These are phyloP conservation scores for Heptranchias perlo DNA, from an alignment of 2,113 vertebrate species.

Conservation along the genomic window DNA sequence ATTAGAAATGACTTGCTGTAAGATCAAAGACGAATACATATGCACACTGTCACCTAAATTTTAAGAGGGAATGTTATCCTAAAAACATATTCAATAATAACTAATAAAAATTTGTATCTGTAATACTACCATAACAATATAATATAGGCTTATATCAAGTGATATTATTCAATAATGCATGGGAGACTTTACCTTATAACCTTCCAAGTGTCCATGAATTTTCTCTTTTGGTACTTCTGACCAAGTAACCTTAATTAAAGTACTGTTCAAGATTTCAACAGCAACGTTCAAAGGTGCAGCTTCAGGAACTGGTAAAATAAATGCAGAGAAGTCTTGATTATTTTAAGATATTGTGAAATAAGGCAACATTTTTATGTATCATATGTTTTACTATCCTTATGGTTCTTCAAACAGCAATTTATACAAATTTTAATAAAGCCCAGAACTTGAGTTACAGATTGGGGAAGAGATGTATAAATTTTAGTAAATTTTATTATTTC, in stretches of 20 bases:
- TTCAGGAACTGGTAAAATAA: constrained; percentile 71
- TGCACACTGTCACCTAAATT: not conserved
- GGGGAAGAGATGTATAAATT: not conserved
- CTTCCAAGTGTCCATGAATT: constrained; percentile 81
- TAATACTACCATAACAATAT: not conserved
- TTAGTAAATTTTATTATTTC: not conserved
- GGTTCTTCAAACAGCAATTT: not conserved
- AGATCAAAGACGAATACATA: not conserved
- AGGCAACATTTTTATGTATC: not conserved
- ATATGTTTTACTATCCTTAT: too few relatives aligned
- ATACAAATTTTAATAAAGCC: not conserved
- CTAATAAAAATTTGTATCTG: not conserved
- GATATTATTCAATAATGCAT: constrained; percentile 40
- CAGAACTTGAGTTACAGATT: not conserved
- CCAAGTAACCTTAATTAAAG: constrained; percentile 78
- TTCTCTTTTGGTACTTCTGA: constrained; percentile 76
- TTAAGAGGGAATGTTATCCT: not conserved
- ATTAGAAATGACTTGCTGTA: not conserved
- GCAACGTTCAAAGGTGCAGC: constrained; percentile 70
- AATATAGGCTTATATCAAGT: not conserved
- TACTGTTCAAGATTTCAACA: constrained; percentile 77
- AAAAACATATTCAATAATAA: not conserved
- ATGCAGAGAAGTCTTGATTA: constrained; percentile 27
- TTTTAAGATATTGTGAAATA: not conserved
- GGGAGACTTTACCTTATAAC: constrained; percentile 79